Evolutionary conservation across 2,113 vertebrate genomes (phyloP), one percentile per base, ranked within the genome.

Genomic region (Sorex araneus): DNA sequence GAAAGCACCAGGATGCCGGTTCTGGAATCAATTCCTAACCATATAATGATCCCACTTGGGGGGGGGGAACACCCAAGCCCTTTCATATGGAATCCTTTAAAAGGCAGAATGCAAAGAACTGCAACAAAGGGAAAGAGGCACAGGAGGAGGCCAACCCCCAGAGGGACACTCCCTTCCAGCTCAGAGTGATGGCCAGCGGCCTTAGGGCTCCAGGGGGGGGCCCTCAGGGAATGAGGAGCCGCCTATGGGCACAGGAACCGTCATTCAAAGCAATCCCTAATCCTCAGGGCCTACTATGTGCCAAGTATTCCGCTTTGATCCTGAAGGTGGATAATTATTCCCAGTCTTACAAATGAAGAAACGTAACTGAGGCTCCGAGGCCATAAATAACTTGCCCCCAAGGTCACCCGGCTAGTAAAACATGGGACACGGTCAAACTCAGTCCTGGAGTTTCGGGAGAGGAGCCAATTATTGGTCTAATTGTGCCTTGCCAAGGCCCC

Each of bases 321-420:
- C 94, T 94, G 79, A 95, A 97, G 92, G 94, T 96, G 91, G 95
- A 80, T 95, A 97, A 96, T 97, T 94, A 95, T 96, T 95, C 94
- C 95, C 95, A 96, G 95, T 95, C 92, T 95, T 93, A 97, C 96
- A 95, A 97, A 96, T 95, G 96, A 96, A 96, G 94, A 95, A 95
- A 95, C 91, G 92, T 89, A 91, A 71, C 54, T 13, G 32, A 95
- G 86, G 91, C 91, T 95, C 95, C 89, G 91, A 95, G 80, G 91
- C 95, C 95, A 95, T 95, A 96, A 97, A 95, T 95, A 96, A 97
- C 95, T 90, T 95, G 96, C 96, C 96, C 96, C 94, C 95, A 95
- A 96, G 96, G 96, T 97, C 95, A 97, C 95, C 92, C 95, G 95
- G 95, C 96, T 96, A 96, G 96, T 96, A 97, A 97, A 97, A 54